Percentiles rank a stretch among this genome's conserved stretches.
phyloP scores from a whole-genome alignment of 2,888 invertebrate genomes.

The Drosophila putrida region DNA sequence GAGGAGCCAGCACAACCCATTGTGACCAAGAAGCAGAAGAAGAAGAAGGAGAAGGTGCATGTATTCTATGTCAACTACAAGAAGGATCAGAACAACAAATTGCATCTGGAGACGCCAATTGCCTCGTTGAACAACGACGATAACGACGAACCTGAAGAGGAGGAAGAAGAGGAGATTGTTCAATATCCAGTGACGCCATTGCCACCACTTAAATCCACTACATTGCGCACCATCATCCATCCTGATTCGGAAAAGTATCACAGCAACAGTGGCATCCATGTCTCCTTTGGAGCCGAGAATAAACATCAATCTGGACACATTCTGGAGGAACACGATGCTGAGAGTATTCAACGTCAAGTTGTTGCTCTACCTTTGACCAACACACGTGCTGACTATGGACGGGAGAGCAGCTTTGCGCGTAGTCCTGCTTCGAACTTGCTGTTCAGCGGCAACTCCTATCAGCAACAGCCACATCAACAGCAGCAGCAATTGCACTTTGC shows the following conservation, averaged over 20 bases:
- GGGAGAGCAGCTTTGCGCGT: constrained; percentile 63
- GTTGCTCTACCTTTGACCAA: constrained; percentile 86
- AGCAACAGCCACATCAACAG: constrained; percentile 30
- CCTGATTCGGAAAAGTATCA: constrained; percentile 95
- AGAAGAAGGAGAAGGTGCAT: constrained; percentile 93
- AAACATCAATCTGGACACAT: constrained; percentile 85
- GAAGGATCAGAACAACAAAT: constrained; percentile 91
- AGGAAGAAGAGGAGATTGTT: constrained; percentile 85
- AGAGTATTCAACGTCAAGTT: constrained; percentile 89
- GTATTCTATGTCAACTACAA: constrained; percentile 97
- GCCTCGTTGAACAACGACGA: constrained; percentile 91
- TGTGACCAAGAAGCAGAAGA: constrained; percentile 86
- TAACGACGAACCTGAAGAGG: constrained; percentile 86
- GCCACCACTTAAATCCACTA: constrained; percentile 89
- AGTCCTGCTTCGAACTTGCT: constrained; percentile 60
- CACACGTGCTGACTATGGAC: constrained; percentile 76
- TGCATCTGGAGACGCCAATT: constrained; percentile 92
- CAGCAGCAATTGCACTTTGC: constrained; percentile 43
- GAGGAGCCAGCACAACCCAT: constrained; percentile 86
- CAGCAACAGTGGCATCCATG: constrained; percentile 92
- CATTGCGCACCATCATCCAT: constrained; percentile 92
- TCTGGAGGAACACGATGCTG: constrained; percentile 87
- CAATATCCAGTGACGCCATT: constrained; percentile 87
- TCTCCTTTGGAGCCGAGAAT: constrained; percentile 91
- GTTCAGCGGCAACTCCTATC: constrained; percentile 38